These are phyloP conservation scores for Chaetogeoica ovagalla DNA, from an alignment of 2,888 invertebrate genomes.

Conservation along the genomic window DNA sequence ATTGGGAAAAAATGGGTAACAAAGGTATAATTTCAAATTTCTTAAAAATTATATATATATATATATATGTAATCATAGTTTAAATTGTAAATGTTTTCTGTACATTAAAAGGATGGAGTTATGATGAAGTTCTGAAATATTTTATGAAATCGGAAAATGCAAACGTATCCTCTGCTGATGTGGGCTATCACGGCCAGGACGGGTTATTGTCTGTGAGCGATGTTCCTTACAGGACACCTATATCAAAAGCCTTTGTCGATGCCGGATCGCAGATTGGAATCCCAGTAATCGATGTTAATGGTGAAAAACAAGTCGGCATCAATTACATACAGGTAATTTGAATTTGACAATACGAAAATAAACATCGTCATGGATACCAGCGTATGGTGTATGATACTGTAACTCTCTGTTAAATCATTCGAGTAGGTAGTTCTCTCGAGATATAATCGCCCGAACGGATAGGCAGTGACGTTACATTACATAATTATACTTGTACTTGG, in stretches of 20 bases:
- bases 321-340: slow-evolving; percentile 63
- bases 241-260: slow-evolving; percentile 69
- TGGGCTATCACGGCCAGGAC: slow-evolving; percentile 63
- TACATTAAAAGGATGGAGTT: slow-evolving; percentile 68
- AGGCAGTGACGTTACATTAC: no score
- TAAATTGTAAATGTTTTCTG: not conserved
- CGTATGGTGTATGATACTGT: no score
- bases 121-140: slow-evolving; percentile 72
- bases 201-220: slow-evolving; percentile 67
- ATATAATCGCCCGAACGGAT: no score
- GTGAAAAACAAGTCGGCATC: slow-evolving; percentile 66
- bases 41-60: no score
- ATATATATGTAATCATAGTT: not conserved
- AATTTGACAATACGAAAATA: no score
- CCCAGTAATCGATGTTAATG: slow-evolving; percentile 67
- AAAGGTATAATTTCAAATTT: slow-evolving; percentile 59
- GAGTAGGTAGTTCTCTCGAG: no score
- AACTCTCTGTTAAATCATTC: no score
- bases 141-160: slow-evolving; percentile 78
- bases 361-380: no score
- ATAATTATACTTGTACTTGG: no score
- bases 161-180: slow-evolving; percentile 65
- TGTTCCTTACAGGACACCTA: slow-evolving; percentile 63
- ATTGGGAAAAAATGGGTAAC: slow-evolving; percentile 74
- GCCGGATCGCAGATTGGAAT: slow-evolving; percentile 68